Evolutionary conservation across 1,140 invertebrate species (phyloP), one percentile per base, ranked within the genome.

Genomic region (Araneus ventricosus): DNA sequence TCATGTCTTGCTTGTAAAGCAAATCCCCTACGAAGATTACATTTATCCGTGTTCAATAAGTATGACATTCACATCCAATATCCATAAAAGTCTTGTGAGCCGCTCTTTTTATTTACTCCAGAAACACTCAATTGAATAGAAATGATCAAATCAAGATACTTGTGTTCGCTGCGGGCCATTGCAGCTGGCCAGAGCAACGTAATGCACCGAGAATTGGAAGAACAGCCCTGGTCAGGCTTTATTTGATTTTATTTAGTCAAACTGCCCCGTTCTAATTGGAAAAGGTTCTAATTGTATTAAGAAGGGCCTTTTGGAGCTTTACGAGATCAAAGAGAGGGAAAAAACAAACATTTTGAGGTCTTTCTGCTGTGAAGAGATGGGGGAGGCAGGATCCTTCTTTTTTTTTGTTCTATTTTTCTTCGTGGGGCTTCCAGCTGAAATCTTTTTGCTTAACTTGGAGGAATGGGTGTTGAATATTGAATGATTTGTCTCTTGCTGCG

Each of bases 191-290:
- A 1, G 22, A 2, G 34, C 24, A 88, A 70, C 70, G 52, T 70
- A 88, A 88, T 88, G 87, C 70, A 63, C 30, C 41, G 37, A 79
- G 88, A 90, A 90, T 90, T 90, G 34, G 41, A 80, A 90, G 70
- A 90, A 79, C 41, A 80, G 67, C 22, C 57, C 79, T 79, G 59
- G 45, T 37, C 45, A 59, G 79, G 61, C 70, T 67, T 52, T 39
- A 59, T 34, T 59, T 91, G 52, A 79, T 91, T 91, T 91, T 91
- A 84, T 91, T 91, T 91, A 91, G 89, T 91, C 89, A 84, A 84
- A 91, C 89, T 41, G 34, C 37, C 89, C 41, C 39, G n/a, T 84
- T 82, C 89, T 91, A 91, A 91, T 91, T 91, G 89, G 79, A 91
- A 91, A 52, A 91, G 89, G 79, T 34, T 84, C 80, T 91, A 91